A percentile compares a stretch with the other conserved stretches of the same genome.
These are phyloP conservation scores for Lycaena phlaeas DNA, from an alignment of 2,888 invertebrate genomes.

Conservation along the genomic window DNA sequence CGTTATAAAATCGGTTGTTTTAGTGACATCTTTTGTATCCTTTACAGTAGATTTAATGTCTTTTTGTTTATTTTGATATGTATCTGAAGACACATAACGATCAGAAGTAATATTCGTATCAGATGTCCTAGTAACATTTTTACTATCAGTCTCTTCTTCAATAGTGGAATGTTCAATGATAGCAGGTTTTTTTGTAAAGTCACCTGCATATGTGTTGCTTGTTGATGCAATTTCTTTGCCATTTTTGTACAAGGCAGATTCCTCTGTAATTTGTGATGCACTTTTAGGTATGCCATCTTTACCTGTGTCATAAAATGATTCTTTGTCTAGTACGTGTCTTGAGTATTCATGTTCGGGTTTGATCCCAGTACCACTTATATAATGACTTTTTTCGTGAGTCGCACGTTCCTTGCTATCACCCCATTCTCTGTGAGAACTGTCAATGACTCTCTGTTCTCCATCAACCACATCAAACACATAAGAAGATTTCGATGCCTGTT, in stretches of 20 bases:
- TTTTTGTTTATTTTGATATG: conserved; percentile 27
- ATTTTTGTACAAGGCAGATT: conserved; percentile 54
- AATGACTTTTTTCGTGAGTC: conserved; percentile 68
- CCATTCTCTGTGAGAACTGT: conserved; percentile 73
- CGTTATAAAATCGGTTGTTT: conserved; percentile 50
- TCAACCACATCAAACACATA: conserved; percentile 77
- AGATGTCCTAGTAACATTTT: neutral
- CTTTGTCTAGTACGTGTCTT: conserved; percentile 67
- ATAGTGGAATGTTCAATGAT: conserved; percentile 46
- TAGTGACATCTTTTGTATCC: conserved; percentile 39
- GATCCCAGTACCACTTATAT: conserved; percentile 67
- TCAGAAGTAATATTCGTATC: conserved; percentile 1
- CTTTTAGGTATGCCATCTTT: conserved; percentile 68
- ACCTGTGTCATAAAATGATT: conserved; percentile 72
- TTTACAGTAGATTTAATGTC: conserved; percentile 29
- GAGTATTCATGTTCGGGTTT: conserved; percentile 72
- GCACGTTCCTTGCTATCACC: conserved; percentile 65
- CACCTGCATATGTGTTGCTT: conserved; percentile 54
- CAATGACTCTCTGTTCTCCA: conserved; percentile 74
- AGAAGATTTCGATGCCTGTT: conserved; percentile 75
- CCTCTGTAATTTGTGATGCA: conserved; percentile 49
- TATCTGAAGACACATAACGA: conserved; percentile 22
- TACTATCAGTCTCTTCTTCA: conserved; percentile 34
- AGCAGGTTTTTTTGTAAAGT: conserved; percentile 55
- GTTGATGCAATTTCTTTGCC: conserved; percentile 61